A percentile compares a stretch with the other conserved stretches of the same genome.
phyloP scores from a whole-genome alignment of 2,113 vertebrate species.

The Pachypanchax playfairii region DNA sequence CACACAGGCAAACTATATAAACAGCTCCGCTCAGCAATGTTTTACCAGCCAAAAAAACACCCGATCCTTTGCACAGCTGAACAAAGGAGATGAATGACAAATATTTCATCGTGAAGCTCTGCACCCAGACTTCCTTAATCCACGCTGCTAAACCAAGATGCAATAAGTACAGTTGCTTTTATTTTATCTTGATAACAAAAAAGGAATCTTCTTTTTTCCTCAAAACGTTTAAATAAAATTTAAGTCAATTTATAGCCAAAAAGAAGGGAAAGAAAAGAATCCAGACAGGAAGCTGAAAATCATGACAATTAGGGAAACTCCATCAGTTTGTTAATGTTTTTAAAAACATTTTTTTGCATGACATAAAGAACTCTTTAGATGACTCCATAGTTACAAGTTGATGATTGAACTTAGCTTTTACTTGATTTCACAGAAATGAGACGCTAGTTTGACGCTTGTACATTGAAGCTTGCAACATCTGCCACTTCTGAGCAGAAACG shows the following conservation, averaged over 20 bases:
- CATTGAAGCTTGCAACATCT: no score
- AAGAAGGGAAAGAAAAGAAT: background rate
- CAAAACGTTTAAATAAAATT: background rate
- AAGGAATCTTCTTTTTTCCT: background rate
- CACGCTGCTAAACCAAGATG: constrained; percentile 12
- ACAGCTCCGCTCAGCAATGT: constrained; percentile 39
- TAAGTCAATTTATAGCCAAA: background rate
- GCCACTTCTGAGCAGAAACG: no score
- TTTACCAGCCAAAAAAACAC: constrained; percentile 28
- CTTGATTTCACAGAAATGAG: no score
- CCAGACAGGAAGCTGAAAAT: no score
- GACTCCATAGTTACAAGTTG: no score
- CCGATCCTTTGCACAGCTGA: constrained; percentile 59
- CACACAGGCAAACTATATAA: constrained; percentile 40
- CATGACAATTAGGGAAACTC: no score
- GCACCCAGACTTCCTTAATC: constrained; percentile 30
- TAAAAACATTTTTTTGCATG: no score
- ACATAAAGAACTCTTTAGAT: no score
- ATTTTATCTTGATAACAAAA: constrained; percentile 10
- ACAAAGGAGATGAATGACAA: constrained; percentile 56
- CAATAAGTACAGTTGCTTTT: constrained; percentile 10
- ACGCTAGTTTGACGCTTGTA: no score
- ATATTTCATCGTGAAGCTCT: constrained; percentile 37
- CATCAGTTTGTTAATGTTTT: no score
- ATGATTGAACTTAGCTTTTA: no score